A percentile compares a stretch with the other conserved stretches of the same genome.
Conservation (phyloP, 2,888 invertebrate species). For the Dione juno region DNA sequence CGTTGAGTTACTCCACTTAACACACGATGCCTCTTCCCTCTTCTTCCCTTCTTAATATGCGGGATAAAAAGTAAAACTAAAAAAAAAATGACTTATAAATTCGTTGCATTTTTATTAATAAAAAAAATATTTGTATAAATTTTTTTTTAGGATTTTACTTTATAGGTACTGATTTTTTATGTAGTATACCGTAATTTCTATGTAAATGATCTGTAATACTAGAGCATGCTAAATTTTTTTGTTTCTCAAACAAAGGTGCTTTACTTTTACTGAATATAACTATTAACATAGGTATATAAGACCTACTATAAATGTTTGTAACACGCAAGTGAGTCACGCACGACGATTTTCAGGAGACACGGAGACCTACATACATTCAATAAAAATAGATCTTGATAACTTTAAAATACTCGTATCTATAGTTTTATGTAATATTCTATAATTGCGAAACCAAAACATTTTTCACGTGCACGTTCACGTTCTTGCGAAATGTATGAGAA, state of each 20-base stretch:
- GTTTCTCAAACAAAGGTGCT: neutral
- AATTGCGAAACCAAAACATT: too few species aligned
- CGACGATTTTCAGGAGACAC: slow-evolving; percentile 33
- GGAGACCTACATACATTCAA: slow-evolving; percentile 15
- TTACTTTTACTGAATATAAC: slow-evolving; percentile 35
- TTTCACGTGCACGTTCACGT: too few species aligned
- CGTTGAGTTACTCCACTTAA: too few species aligned
- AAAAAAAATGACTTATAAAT: too few species aligned
- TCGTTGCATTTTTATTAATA: too few species aligned
- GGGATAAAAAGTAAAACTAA: too few species aligned
- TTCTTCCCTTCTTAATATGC: too few species aligned
- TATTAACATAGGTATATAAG: slow-evolving; percentile 40
- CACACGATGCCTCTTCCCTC: too few species aligned
- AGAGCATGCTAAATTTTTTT: slow-evolving; percentile 8
- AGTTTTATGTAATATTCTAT: neutral
- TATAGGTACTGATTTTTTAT: neutral
- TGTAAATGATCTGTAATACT: neutral
- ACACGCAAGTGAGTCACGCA: slow-evolving; percentile 44
- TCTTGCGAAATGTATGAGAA: too few species aligned
- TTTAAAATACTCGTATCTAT: neutral
- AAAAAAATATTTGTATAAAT: too few species aligned
- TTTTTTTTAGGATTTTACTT: neutral
- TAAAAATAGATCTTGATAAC: slow-evolving; percentile 3
- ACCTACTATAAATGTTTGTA: slow-evolving; percentile 35
- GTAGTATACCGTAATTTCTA: neutral